phyloP scores from a whole-genome alignment of 2,888 invertebrate genomes.

The Drosophila imparisetae region DNA sequence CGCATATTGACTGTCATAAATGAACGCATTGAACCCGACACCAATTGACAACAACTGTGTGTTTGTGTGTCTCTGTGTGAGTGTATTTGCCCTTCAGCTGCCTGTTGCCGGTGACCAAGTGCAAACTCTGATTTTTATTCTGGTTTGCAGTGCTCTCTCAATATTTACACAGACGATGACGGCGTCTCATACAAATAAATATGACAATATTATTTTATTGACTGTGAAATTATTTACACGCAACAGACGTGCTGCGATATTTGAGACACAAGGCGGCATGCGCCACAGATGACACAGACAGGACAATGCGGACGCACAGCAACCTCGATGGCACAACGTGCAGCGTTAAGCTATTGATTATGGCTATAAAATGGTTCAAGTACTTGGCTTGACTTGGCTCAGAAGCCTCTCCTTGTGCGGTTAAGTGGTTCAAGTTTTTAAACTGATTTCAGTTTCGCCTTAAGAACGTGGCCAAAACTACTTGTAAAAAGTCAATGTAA shows the following conservation, averaged over 20 bases:
- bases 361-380: slow-evolving; percentile 58
- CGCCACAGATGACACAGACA: slow-evolving; percentile 17
- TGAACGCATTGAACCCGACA: slow-evolving; percentile 23
- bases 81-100: slow-evolving; percentile 39
- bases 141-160: slow-evolving; percentile 71
- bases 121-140: slow-evolving; percentile 71
- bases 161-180: slow-evolving; percentile 67
- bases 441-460: neutral
- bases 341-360: slow-evolving; percentile 55
- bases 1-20: slow-evolving; percentile 57
- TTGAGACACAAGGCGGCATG: slow-evolving; percentile 53
- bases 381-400: slow-evolving; percentile 7
- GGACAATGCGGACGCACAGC: slow-evolving; percentile 12
- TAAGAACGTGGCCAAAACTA: neutral
- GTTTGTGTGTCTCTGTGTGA: neutral
- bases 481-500: neutral
- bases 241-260: slow-evolving; percentile 62
- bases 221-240: slow-evolving; percentile 82
- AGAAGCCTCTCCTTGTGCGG: slow-evolving; percentile 9
- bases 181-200: slow-evolving; percentile 59
- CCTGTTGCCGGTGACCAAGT: slow-evolving; percentile 58
- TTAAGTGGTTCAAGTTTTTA: slow-evolving; percentile 14
- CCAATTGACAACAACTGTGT: slow-evolving; percentile 7
- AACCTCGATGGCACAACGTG: slow-evolving; percentile 9
- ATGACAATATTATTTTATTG: slow-evolving; percentile 81